Conservation (phyloP, 2,797 vertebrate species). For the Apodemus agrarius region DNA sequence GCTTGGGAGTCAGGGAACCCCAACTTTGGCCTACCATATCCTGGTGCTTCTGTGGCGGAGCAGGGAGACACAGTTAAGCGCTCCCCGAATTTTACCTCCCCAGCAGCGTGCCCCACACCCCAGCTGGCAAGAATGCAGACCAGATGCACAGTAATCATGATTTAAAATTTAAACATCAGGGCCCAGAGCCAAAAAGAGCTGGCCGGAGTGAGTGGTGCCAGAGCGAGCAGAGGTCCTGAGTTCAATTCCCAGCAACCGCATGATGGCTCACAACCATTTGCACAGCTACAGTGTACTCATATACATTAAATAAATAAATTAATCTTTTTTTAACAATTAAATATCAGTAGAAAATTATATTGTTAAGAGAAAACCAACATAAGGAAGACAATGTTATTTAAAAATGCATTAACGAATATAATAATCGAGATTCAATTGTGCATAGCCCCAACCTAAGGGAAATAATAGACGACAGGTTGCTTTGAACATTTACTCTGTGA, state of each 20-base stretch:
- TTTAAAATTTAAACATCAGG: not conserved
- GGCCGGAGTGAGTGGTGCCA: too few relatives aligned
- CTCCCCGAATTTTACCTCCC: too few relatives aligned
- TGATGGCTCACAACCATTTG: too few relatives aligned
- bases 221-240: too few relatives aligned
- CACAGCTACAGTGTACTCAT: too few relatives aligned
- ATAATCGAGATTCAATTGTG: not conserved
- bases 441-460: not conserved
- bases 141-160: not conserved
- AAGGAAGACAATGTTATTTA: not conserved
- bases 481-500: not conserved
- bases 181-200: too few relatives aligned
- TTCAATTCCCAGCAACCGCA: too few relatives aligned
- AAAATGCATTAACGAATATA: slow-evolving; percentile 42
- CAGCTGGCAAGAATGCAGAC: too few relatives aligned
- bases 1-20: not conserved
- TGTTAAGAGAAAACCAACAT: slow-evolving; percentile 14
- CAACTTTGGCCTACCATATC: not conserved
- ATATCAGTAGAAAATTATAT: not conserved
- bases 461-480: slow-evolving; percentile 12
- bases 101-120: too few relatives aligned
- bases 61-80: too few relatives aligned
- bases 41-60: too few relatives aligned
- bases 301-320: too few relatives aligned
- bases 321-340: not conserved